phyloP scores from a whole-genome alignment of 2,797 vertebrate genomes.

The Heterohyrax brucei region DNA sequence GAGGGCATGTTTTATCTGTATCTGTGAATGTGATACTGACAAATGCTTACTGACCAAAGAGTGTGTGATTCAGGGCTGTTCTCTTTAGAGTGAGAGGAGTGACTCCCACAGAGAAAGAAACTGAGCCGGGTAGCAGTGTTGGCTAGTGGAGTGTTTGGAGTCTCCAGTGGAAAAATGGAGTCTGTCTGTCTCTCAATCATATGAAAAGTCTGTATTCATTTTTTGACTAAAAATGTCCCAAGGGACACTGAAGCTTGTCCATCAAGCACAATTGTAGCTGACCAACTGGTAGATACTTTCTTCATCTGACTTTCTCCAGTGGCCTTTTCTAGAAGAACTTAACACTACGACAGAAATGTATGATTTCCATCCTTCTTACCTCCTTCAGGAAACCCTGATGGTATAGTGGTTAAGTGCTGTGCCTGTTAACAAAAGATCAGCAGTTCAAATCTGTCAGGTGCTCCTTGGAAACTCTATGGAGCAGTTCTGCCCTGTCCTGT shows the following conservation, averaged over 20 bases:
- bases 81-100: not conserved
- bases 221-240: not conserved
- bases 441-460: too few relatives aligned
- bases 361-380: not conserved
- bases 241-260: not conserved
- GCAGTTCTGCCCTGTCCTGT: too few relatives aligned
- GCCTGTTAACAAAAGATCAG: too few relatives aligned
- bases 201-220: not conserved
- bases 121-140: not conserved
- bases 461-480: too few relatives aligned
- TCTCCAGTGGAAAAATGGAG: not conserved
- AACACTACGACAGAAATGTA: not conserved
- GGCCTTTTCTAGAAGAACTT: constrained; percentile 23
- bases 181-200: not conserved
- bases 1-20: not conserved
- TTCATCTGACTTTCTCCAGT: not conserved
- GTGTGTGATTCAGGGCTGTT: not conserved
- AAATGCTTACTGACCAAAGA: not conserved
- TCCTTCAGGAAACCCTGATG: not conserved
- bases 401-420: too few relatives aligned
- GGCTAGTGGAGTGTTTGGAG: not conserved
- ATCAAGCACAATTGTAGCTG: not conserved
- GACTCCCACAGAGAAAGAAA: not conserved
- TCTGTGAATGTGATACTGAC: not conserved
- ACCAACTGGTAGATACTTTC: not conserved